These are phyloP conservation scores for Pasiphila rectangulata DNA, from an alignment of 2,888 invertebrate species.

Conservation along the genomic window DNA sequence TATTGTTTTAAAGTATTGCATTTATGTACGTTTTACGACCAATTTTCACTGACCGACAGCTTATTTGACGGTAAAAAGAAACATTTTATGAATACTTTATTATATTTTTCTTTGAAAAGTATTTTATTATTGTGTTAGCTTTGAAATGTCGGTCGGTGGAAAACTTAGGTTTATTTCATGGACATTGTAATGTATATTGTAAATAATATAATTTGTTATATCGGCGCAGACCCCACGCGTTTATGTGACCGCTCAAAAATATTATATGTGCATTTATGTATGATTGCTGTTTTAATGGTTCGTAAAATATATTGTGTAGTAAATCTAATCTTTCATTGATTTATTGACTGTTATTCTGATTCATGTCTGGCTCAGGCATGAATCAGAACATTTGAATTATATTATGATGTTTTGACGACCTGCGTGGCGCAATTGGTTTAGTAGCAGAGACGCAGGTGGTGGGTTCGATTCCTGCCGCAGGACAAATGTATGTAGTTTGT, in stretches of 20 bases:
- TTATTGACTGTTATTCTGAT: conserved; percentile 12
- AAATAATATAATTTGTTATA: conserved; percentile 23
- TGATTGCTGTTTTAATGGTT: conserved; percentile 50
- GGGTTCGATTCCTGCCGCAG: too few relatives aligned
- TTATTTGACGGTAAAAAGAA: too few relatives aligned
- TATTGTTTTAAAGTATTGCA: not conserved
- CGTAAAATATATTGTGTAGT: conserved; percentile 55
- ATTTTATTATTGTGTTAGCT: not conserved
- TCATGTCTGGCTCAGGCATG: too few relatives aligned
- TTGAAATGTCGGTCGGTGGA: not conserved
- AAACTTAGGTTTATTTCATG: too few relatives aligned
- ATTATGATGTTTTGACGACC: not conserved
- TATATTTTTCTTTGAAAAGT: too few relatives aligned
- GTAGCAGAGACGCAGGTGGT: too few relatives aligned
- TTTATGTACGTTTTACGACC: not conserved
- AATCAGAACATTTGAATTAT: not conserved
- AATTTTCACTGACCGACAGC: not conserved
- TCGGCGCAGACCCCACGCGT: conserved; percentile 24
- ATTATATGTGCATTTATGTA: conserved; percentile 55
- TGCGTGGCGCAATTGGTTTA: too few relatives aligned
- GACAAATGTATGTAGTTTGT: too few relatives aligned
- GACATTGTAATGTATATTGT: conserved; percentile 11
- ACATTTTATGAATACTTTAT: too few relatives aligned
- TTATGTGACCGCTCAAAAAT: conserved; percentile 55
- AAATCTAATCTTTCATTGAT: conserved; percentile 35